Percentiles rank a stretch among this genome's conserved stretches.
These are phyloP conservation scores for Enteromius unitaeniatus DNA, from an alignment of 2,797 vertebrate genomes.

Conservation along the genomic window DNA sequence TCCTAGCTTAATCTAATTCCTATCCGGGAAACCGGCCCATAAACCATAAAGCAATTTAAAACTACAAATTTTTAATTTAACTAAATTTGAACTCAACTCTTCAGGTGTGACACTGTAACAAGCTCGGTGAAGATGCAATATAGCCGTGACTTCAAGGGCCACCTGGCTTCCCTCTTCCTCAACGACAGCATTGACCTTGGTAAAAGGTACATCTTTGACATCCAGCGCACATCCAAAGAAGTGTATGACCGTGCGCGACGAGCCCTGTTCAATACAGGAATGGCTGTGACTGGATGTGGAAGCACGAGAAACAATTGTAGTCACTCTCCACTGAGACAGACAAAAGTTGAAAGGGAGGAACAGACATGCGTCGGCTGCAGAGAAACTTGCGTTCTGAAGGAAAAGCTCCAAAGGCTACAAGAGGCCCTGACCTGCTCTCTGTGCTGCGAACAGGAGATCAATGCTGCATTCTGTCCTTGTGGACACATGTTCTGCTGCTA, in stretches of 20 bases:
- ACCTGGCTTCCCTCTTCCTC: conserved; percentile 95
- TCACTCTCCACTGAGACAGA: conserved; percentile 66
- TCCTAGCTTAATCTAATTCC: too few species aligned
- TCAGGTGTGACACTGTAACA: conserved; percentile 95
- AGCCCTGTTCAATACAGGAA: conserved; percentile 84
- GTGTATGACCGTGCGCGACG: conserved; percentile 85
- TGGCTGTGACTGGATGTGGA: conserved; percentile 78
- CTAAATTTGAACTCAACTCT: conserved; percentile 13
- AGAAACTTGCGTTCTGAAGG: conserved; percentile 79
- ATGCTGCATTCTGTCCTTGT: conserved; percentile 86
- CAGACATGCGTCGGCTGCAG: conserved; percentile 79
- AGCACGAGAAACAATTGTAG: conserved; percentile 63
- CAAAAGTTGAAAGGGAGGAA: conserved; percentile 48
- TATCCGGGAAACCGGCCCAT: too few species aligned
- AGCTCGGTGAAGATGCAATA: conserved; percentile 99
- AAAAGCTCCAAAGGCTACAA: conserved; percentile 82
- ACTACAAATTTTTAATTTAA: not conserved
- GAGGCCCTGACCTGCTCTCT: conserved; percentile 86
- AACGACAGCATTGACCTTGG: conserved; percentile 93
- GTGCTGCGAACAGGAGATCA: conserved; percentile 85
- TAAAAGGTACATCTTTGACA: conserved; percentile 87
- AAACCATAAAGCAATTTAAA: not conserved
- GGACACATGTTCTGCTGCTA: conserved; percentile 88
- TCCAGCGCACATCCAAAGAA: conserved; percentile 88
- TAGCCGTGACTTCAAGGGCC: conserved; percentile 96